Evolutionary conservation across 1,140 invertebrate genomes (phyloP), one percentile per base, ranked within the genome.

Genomic region (Uloborus diversus): DNA sequence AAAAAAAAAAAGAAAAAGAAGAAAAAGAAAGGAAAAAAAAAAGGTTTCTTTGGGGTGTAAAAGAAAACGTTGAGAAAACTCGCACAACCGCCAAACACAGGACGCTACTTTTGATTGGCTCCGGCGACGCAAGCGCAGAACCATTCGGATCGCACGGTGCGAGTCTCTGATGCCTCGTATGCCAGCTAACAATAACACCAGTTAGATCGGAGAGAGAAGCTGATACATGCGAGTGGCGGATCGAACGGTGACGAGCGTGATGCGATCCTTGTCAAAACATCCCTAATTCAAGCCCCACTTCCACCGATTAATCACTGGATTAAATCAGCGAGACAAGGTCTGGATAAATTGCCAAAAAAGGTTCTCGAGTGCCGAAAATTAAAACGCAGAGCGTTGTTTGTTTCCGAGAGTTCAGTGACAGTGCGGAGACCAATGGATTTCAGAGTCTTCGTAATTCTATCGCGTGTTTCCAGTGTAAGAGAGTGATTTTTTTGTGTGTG

Each of bases 181-280:
- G 47, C 35, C 37, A 65, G 30, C 47, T 32, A 78, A 78, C 62
- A 75, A 75, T 64, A 78, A 65, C 62, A 61, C 35, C 23, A 75
- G 70, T 61, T 42, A 28, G 37, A 62, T 28, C 56, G 59, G 32
- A 13, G 37, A 62, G 20, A 23, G 27, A 13, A 20, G 17, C 20
- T 20, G 49, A 20, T 25, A 47, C 49, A 51, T 28, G 13, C 20
- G 30, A 64, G 47, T 1, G 47, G 32, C n/a, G 14, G 56, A 56
- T 27, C 14, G 17, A 1, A 23, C 17, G 23, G 49, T 66, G 59
- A 25, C 25, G n/a, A 61, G 17, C 13, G 59, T 70, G 69, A 27
- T 20, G 3, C 33, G 13, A 4, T 66, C 28, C 28, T 20, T 73
- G 69, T 62, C 69, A 73, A 2, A 20, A 32, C 4, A 14, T 57